Base-by-base conservation (phyloP, 2,797 vertebrate species). In the Psittacula derbiana region DNA sequence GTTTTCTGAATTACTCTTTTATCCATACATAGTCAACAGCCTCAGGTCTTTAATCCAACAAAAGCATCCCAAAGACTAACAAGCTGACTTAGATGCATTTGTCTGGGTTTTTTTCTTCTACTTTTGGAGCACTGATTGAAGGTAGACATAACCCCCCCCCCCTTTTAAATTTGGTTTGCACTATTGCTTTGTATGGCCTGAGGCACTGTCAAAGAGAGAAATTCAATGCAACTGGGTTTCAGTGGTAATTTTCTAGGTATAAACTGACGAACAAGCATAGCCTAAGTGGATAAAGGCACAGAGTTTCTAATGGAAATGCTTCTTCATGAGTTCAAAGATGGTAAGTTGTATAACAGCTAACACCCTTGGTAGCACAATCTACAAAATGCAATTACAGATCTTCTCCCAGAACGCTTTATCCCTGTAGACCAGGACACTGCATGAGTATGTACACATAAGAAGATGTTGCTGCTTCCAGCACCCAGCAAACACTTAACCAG, bases 1-100 rank as follows among this genome's bases (percentile, higher is more conserved):
- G 36, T 79, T 88, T 86, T 82, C 55, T 84, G 36, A 27, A 84
- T 92, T 76, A 72, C 80, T 38, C 55, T 87, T 86, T 88, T 72
- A 38, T 80, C 49, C 61, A 65, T 27, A 78, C 36, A 64, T 28
- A 73, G 28, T 66, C 20, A 83, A 76, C n/a, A 72, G 80, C n/a
- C 43, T 80, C 38, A 30, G 43, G 70, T 65, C 43, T 80, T 92
- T 58, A 86, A 93, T 64, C 19, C 55, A 80, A 64, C 58, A 80
- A 88, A 93, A 79, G 12, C 23, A 83, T 41, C 65, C 8, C 36
- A 38, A 58, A 50, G 31, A 72, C 52, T 50, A 88, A 91, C 52
- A 82, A 70, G 55, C 23, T 19, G 14, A 74, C 23, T 78, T n/a
- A 67, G 30, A 49, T 36, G 20, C 13, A 58, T 81, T 78, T 79